Evolutionary conservation across 1,140 invertebrate genomes (phyloP).

Genomic region (Aphelenchoides besseyi): DNA sequence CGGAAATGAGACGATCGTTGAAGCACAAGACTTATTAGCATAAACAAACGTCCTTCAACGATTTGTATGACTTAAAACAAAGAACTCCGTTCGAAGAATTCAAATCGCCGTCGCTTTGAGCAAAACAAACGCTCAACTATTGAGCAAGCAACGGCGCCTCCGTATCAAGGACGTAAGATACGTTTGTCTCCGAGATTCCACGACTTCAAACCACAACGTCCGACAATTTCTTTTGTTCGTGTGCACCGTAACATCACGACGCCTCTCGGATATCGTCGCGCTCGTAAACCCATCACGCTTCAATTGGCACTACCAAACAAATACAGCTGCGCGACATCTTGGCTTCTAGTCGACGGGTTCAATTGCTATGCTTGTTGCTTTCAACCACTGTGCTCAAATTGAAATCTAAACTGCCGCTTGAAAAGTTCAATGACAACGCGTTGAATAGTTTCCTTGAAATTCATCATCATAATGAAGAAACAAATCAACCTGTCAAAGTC

Average conservation of each 20-base stretch:
- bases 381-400: too few species aligned
- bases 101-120: neutral
- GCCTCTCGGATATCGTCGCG: neutral
- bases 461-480: too few species aligned
- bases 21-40: too few species aligned
- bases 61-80: neutral
- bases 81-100: neutral
- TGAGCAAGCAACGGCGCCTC: too few species aligned
- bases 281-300: constrained; percentile 5
- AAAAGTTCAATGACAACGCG: too few species aligned
- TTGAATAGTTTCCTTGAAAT: too few species aligned
- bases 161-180: neutral
- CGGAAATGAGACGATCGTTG: too few species aligned
- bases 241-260: neutral
- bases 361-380: neutral
- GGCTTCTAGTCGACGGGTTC: neutral
- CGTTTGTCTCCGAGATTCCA: neutral
- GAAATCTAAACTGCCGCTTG: too few species aligned
- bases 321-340: constrained; percentile 1
- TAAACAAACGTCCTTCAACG: neutral
- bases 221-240: neutral
- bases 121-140: too few species aligned
- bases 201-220: neutral
- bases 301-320: constrained; percentile 5
- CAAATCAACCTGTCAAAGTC: too few species aligned